Evolutionary conservation across 1,140 invertebrate genomes (phyloP).

Genomic region (Solenopsis fugax): DNA sequence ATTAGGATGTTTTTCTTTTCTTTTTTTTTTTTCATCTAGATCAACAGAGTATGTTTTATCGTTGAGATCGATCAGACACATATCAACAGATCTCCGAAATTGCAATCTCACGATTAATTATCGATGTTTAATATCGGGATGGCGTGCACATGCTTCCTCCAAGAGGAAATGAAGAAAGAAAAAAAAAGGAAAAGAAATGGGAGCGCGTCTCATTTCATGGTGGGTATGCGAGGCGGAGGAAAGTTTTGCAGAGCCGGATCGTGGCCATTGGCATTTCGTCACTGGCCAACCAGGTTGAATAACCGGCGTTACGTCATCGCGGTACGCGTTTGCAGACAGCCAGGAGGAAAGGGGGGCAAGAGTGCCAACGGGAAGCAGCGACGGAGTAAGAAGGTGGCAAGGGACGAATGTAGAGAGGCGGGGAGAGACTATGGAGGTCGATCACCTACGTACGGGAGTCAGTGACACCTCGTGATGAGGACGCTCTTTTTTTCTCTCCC

Average conservation of each 20-base stretch:
- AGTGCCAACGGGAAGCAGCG: slow-evolving; percentile 68
- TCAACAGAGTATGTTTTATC: not conserved
- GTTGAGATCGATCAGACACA: not conserved
- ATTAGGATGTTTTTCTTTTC: not conserved
- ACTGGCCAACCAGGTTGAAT: slow-evolving; percentile 86
- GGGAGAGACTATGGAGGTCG: slow-evolving; percentile 85
- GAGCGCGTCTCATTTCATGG: slow-evolving; percentile 36
- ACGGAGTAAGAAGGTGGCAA: slow-evolving; percentile 65
- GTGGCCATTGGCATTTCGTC: slow-evolving; percentile 85
- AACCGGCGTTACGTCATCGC: slow-evolving; percentile 86
- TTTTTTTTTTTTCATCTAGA: not conserved
- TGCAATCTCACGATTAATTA: slow-evolving; percentile 38
- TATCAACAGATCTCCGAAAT: not conserved
- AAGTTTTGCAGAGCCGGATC: slow-evolving; percentile 75
- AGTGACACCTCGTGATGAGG: slow-evolving; percentile 85
- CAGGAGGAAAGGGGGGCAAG: slow-evolving; percentile 67
- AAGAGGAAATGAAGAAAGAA: slow-evolving; percentile 25
- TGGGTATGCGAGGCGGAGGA: slow-evolving; percentile 39
- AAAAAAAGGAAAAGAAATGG: slow-evolving; percentile 15
- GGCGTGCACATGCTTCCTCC: not conserved
- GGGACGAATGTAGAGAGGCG: slow-evolving; percentile 60
- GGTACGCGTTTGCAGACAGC: slow-evolving; percentile 78
- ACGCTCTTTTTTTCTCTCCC: slow-evolving; percentile 78
- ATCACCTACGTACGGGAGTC: slow-evolving; percentile 87
- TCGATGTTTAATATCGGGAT: slow-evolving; percentile 13